Evolutionary conservation across 2,113 vertebrate species (phyloP), one percentile per base, ranked within the genome.

Genomic region (Ifrita kowaldi): DNA sequence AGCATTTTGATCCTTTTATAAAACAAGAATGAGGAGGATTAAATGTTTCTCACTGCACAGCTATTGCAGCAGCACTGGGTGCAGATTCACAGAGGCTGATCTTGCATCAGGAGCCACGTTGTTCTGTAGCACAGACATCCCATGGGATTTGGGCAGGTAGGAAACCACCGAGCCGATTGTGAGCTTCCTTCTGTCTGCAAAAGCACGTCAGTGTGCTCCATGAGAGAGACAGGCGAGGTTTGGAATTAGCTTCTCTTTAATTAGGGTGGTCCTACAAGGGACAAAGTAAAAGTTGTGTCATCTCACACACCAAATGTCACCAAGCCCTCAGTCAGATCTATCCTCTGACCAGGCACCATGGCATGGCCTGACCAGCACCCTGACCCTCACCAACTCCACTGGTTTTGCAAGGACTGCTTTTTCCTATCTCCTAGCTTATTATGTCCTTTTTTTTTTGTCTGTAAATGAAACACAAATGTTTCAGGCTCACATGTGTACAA

Each of bases 111-210:
- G 35, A 80, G 59, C 33, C 13, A 5, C 8, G 3, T 13, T 16
- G 42, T 10, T 82, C 23, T 46, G 15, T 9, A 9, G 60, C 57
- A 67, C 35, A 47, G 35, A 28, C 42, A 20, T 42, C 83, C 75
- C 0, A 0, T 2, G 15, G 57, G 83, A 44, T 67, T 49, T 55
- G 1, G 24, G 32, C 67, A 69, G 75, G 57, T 60, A 28, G 84
- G 71, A 77, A 92, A 50, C 21, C 24, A 28, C 62, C 0, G 0
- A 52, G 30, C 32, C 1, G 2, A 37, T 9, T 14, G 49, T 2
- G 6, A 42, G 35, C 42, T 39, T 24, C 47, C 46, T 64, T 55
- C 42, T 22, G 30, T 27, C 52, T 81, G 37, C 37, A 68, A 20
- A 22, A 50, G 22, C 67, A 44, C 3, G 0, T 46, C 44, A 39